Base-by-base conservation (phyloP, 2,797 vertebrate genomes). In the Pipistrellus nathusii region DNA sequence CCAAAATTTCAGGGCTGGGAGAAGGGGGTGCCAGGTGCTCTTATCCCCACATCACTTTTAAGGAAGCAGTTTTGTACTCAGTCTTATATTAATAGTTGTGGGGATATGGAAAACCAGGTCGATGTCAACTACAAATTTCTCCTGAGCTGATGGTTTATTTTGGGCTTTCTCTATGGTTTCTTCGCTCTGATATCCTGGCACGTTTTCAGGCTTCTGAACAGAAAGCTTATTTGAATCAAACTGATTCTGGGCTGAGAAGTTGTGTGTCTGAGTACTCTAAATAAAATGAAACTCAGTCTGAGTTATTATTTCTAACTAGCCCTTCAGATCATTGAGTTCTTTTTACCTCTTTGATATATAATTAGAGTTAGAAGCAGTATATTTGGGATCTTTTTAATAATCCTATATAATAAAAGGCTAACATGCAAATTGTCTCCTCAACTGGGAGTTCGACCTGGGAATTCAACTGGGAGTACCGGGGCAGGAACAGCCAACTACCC, bases 381-480 rank as follows among this genome's bases (percentile, higher is more conserved):
- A 73, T 86, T 72, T 72, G 8, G 66, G 30, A 23, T 5, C 51
- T 55, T 94, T 85, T 94, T 83, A 55, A 86, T 84, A 92, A 88
- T 23, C 53, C 23, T 57, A 25, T 57, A 57, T 25, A 25, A 25
- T 57, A 57, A 57, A 57, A 57, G 23, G 21, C 55, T 57, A 57
- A 57, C 25, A 25, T 11, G 4, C 55, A 57, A 57, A 25, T 57
- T 57, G 23, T 25, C 55, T 17, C 55, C 55, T 57, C 55, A 57
- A 57, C 21, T 3, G 4, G 23, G 55, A 57, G 55, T 55, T 55
- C 1, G 53, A 55, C 8, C 23, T 0, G 6, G 23, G 23, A 57
- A 25, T 57, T 57, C 23, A 57, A 57, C 55, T 57, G 55, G 55
- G 55, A 57, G 55, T 57, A 25, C 55, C 4, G 4, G 23, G 23